Evolutionary conservation across 2,797 vertebrate species (phyloP), one percentile per base, ranked within the genome.

Genomic region (Tinamus major): DNA sequence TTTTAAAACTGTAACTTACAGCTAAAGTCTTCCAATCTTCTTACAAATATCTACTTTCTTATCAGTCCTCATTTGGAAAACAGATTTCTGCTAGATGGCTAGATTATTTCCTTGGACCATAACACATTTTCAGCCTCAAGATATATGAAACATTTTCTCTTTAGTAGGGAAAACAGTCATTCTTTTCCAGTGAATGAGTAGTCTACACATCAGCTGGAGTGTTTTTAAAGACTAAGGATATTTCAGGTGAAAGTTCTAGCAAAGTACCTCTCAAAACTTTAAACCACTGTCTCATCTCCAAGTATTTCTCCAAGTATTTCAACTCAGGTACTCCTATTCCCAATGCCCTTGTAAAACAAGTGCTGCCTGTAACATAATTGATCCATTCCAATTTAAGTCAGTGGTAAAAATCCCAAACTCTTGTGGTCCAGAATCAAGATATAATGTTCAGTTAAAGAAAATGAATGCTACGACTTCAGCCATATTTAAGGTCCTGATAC

Each of bases 41-140:
- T 68, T 12, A 19, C 16, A 49, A 35, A 8, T 31, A 33, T 2
- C 59, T 14, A 0, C n/a, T 10, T 42, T 39, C 29, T 64, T 39
- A 17, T 17, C 33, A 44, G 33, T 46, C 27, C 26, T 53, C 58
- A 18, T 6, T 1, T 5, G 1, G 20, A 26, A 33, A 26, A 12
- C 10, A 33, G 33, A 63, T 67, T 67, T 92, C n/a, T 42, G 9
- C 10, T 24, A 20, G 7, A 37, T 20, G 7, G 12, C 7, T 3
- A 10, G 39, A 59, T 4, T 9, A 63, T 65, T 29, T 20, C 21
- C 11, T 48, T 69, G 59, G 31, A 39, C 61, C 0, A 0, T 3
- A n/a, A 13, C 2, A 29, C 3, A 64, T 81, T 24, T 16, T 56
- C 35, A 83, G 58, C 24, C 27, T 44, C 70, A 33, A 59, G 6